phyloP scores from a whole-genome alignment of 2,113 vertebrate species.

The Megalops atlanticus region DNA sequence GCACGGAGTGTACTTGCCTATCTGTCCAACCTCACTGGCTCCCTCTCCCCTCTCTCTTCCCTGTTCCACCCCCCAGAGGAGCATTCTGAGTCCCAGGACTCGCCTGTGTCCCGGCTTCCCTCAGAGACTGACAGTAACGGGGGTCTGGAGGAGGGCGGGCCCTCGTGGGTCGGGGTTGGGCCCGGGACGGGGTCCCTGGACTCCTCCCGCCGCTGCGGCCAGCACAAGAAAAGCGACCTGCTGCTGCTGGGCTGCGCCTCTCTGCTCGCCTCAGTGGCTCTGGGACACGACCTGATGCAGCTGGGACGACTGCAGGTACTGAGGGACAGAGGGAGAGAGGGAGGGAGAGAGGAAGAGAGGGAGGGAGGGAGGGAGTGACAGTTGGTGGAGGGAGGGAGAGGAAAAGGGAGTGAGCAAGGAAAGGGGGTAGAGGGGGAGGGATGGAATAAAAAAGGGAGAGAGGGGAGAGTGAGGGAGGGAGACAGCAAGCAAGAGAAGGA shows the following conservation, averaged over 20 bases:
- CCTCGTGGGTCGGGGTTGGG: conserved; percentile 30
- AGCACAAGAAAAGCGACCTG: conserved; percentile 79
- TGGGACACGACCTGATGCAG: conserved; percentile 78
- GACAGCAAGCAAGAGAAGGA: neutral
- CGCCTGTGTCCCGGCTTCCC: conserved; percentile 54
- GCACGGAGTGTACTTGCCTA: no score
- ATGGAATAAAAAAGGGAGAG: neutral
- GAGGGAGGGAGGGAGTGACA: no score
- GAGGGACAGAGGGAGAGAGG: conserved; percentile 16
- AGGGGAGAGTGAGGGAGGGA: neutral
- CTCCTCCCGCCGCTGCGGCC: conserved; percentile 60
- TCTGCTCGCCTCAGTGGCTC: conserved; percentile 78
- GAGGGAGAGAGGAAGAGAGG: neutral
- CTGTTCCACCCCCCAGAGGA: conserved; percentile 59
- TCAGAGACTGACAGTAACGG: conserved; percentile 70
- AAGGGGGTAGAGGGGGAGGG: neutral
- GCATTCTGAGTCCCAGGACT: conserved; percentile 65
- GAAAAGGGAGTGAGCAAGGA: neutral
- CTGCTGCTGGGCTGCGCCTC: conserved; percentile 79
- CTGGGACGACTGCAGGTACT: conserved; percentile 71
- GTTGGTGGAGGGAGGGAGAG: neutral
- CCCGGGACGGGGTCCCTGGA: conserved; percentile 57
- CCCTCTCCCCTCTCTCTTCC: neutral
- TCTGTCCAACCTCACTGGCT: neutral
- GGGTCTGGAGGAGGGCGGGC: conserved; percentile 57